phyloP scores from a whole-genome alignment of 2,888 invertebrate species.

The Mimachlamys varia region DNA sequence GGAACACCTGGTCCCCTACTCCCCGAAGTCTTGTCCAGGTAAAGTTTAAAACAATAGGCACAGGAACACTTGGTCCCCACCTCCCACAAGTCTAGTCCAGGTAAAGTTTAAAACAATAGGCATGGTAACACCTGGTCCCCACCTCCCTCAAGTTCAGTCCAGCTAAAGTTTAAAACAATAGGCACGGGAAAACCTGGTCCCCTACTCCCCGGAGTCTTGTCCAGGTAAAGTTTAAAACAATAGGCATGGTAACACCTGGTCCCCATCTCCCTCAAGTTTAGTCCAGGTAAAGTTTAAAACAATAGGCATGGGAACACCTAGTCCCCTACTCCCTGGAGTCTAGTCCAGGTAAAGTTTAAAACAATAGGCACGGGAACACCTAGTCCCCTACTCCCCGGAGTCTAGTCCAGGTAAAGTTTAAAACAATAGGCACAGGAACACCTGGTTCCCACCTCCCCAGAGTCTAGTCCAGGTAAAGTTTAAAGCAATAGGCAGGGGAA shows the following conservation, averaged over 20 bases:
- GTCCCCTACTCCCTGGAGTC: conserved; percentile 74
- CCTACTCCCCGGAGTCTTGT: conserved; percentile 74
- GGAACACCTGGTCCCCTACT: conserved; percentile 88
- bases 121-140: conserved; percentile 90
- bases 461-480: conserved; percentile 78
- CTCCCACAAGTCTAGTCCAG: conserved; percentile 75
- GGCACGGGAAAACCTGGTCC: conserved; percentile 91
- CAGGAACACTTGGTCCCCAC: conserved; percentile 89
- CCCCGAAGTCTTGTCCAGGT: conserved; percentile 76
- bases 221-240: no score
- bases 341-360: no score
- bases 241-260: conserved; percentile 93
- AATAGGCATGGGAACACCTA: conserved; percentile 94
- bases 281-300: no score
- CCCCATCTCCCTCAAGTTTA: conserved; percentile 74
- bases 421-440: conserved; percentile 96
- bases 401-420: conserved; percentile 77
- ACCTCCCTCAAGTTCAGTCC: conserved; percentile 75
- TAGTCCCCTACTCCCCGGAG: conserved; percentile 81
- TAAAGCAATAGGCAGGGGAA: conserved; percentile 93
- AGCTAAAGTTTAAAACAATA: no score
- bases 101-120: no score
- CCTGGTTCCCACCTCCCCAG: conserved; percentile 82
- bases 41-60: no score
- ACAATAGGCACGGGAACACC: conserved; percentile 94